These are phyloP conservation scores for Camelus dromedarius DNA, from an alignment of 2,113 vertebrate species.

Conservation along the genomic window DNA sequence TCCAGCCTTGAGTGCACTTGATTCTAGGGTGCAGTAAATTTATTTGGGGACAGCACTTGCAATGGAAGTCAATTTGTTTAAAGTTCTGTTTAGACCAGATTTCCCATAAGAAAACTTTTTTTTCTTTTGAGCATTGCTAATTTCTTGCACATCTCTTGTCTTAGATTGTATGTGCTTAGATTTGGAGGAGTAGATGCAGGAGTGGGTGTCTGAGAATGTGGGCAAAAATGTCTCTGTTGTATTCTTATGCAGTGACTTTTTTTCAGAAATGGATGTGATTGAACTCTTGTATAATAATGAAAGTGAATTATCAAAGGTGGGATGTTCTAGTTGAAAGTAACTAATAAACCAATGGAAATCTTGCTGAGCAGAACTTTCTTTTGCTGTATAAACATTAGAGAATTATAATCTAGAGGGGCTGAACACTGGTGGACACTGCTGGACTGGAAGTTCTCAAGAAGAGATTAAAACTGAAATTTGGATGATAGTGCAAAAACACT, in stretches of 20 bases:
- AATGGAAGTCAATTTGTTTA: slow-evolving; percentile 81
- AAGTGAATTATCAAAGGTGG: slow-evolving; percentile 24
- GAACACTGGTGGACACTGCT: slow-evolving; percentile 40
- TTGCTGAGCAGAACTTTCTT: slow-evolving; percentile 59
- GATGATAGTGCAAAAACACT: slow-evolving; percentile 49
- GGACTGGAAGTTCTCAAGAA: slow-evolving; percentile 64
- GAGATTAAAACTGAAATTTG: slow-evolving; percentile 78
- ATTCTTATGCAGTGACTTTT: slow-evolving; percentile 2
- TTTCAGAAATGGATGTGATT: not conserved
- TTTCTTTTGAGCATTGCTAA: not conserved
- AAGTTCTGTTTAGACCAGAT: slow-evolving; percentile 65
- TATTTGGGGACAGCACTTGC: slow-evolving; percentile 77
- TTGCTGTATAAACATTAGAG: slow-evolving; percentile 70
- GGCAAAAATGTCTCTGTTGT: slow-evolving; percentile 19
- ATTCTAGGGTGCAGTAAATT: slow-evolving; percentile 82
- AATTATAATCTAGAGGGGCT: slow-evolving; percentile 75
- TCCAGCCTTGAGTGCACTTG: slow-evolving; percentile 77
- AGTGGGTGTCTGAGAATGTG: slow-evolving; percentile 32
- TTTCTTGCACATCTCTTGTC: not conserved
- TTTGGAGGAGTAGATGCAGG: slow-evolving; percentile 12
- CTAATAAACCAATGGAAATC: slow-evolving; percentile 65
- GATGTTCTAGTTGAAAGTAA: slow-evolving; percentile 70
- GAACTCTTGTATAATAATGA: not conserved
- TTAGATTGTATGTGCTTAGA: not conserved
- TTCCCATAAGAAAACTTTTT: slow-evolving; percentile 58